Base-by-base conservation (phyloP, 2,797 vertebrate species). In the Cottoperca gobio region DNA sequence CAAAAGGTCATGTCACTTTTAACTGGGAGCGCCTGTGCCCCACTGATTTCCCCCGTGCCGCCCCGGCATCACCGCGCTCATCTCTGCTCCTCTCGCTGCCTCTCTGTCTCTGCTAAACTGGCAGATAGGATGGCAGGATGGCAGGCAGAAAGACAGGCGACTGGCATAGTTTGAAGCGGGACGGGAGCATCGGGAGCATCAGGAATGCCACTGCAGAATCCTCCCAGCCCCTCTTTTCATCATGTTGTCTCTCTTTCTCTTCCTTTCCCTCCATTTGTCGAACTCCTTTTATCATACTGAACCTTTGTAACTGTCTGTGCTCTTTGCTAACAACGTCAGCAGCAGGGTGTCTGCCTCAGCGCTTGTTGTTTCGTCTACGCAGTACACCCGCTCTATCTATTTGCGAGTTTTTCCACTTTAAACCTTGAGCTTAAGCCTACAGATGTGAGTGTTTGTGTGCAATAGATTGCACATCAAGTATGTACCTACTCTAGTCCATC, bases 1-100 rank as follows among this genome's bases (percentile, higher is more conserved):
- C 96, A 97, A 95, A 98, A 97, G 96, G 96, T 97, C 97, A 96
- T 95, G 96, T 97, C 96, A 97, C 96, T 97, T 98, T 96, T 96
- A 97, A 97, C 96, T 97, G 96, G 95, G 95, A 97, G 95, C 94
- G 95, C 97, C 95, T 97, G 95, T 97, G 96, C 95, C 94, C 95
- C 94, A 94, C 96, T 97, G 97, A 97, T 98, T 97, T 97, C 96
- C 97, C 96, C 90, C 62, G 95, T 96, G 95, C 94, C 94, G 88
- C 94, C 94, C 86, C 84, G 68, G 88, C 93, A 88, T 91, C 89
- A 76, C 75, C 78, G 46, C 61, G 72, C 89, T 91, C 90, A 57
- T 89, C 91, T 90, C 83, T 66, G 85, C 89, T 81, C 70, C 48
- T 80, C 88, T 75, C 79, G 79, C 88, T 90, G 82, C 89, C 70